phyloP scores from a whole-genome alignment of 2,888 invertebrate genomes.

The Drosophila infuscata region DNA sequence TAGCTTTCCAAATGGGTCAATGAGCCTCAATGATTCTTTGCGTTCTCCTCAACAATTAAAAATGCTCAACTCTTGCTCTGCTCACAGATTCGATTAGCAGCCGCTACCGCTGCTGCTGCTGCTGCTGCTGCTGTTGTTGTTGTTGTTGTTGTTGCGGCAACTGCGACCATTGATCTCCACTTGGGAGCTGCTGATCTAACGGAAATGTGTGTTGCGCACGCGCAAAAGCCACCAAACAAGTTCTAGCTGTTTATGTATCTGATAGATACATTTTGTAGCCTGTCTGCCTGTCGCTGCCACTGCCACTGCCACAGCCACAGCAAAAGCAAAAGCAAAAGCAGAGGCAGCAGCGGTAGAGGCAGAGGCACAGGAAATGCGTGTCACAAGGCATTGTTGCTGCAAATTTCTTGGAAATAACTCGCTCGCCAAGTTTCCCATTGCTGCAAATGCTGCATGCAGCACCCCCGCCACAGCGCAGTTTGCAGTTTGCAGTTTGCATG shows the following conservation, averaged over 20 bases:
- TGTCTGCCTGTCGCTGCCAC: constrained; percentile 2
- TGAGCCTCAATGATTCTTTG: constrained; percentile 70
- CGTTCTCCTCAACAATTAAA: constrained; percentile 50
- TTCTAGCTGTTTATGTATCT: constrained; percentile 46
- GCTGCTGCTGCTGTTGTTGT: not conserved
- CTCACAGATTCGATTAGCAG: constrained; percentile 59
- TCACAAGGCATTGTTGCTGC: constrained; percentile 50
- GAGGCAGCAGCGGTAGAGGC: not conserved
- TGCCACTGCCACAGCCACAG: not conserved
- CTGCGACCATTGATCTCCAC: constrained; percentile 62
- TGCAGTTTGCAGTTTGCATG: constrained; percentile 26
- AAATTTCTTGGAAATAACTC: constrained; percentile 53
- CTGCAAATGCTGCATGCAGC: constrained; percentile 1
- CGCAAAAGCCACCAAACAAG: constrained; percentile 65
- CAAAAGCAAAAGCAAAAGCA: not conserved
- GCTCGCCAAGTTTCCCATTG: constrained; percentile 56
- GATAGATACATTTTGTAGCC: constrained; percentile 38
- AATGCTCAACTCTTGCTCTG: constrained; percentile 43
- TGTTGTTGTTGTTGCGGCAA: constrained; percentile 2
- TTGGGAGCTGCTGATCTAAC: constrained; percentile 41
- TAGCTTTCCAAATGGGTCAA: constrained; percentile 64
- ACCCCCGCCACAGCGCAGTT: not conserved
- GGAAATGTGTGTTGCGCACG: constrained; percentile 65
- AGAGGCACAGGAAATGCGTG: constrained; percentile 63
- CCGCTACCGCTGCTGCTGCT: constrained; percentile 5